A percentile compares a stretch with the other conserved stretches of the same genome.
These are phyloP conservation scores for Eristalis tenax DNA, from an alignment of 2,888 invertebrate species.

Conservation along the genomic window DNA sequence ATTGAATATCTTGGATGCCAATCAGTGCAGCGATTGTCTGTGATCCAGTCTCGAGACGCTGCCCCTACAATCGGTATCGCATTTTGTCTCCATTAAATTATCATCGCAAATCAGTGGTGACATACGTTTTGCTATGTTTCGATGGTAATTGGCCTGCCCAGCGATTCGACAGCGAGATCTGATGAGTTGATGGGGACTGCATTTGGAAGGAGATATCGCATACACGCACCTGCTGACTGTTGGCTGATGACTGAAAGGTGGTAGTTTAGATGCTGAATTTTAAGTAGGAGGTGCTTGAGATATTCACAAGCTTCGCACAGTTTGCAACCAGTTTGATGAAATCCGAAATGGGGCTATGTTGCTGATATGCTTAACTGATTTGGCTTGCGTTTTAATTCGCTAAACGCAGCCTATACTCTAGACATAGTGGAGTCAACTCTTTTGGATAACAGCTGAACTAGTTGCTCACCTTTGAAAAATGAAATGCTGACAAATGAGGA, in stretches of 20 bases:
- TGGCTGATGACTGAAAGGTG: background rate
- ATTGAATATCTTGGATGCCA: conserved; percentile 50
- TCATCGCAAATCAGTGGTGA: conserved; percentile 38
- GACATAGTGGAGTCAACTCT: background rate
- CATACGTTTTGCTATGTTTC: conserved; percentile 55
- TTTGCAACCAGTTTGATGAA: background rate
- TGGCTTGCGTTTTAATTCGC: background rate
- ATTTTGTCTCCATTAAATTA: conserved; percentile 47
- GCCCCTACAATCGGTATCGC: conserved; percentile 3
- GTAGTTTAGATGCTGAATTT: background rate
- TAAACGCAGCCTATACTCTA: background rate
- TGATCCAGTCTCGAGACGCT: conserved; percentile 10
- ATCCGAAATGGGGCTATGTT: background rate
- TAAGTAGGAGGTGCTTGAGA: conserved; percentile 3
- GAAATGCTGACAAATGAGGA: background rate
- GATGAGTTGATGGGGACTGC: conserved; percentile 16
- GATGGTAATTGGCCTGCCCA: conserved; percentile 43
- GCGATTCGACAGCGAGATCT: conserved; percentile 12
- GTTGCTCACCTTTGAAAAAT: background rate
- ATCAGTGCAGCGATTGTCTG: conserved; percentile 50
- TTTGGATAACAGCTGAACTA: background rate
- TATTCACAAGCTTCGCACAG: background rate
- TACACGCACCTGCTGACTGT: background rate
- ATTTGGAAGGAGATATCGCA: conserved; percentile 25
- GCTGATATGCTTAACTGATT: background rate